phyloP scores from a whole-genome alignment of 2,797 vertebrate species.

The Somateria mollissima region DNA sequence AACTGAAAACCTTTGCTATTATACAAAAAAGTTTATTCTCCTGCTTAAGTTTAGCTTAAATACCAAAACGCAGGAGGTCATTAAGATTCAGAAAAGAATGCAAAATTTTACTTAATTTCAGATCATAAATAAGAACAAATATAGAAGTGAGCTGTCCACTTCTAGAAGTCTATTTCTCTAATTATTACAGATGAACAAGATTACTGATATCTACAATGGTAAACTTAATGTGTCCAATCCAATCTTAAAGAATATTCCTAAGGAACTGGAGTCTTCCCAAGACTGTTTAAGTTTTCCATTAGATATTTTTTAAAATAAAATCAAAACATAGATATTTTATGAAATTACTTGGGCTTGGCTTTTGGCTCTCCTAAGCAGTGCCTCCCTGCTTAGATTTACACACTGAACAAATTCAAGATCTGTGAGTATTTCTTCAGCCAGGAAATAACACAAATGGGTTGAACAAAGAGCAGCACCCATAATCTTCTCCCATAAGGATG shows the following conservation, averaged over 20 bases:
- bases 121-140: neutral
- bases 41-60: neutral
- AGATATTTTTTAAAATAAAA: neutral
- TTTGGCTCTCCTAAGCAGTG: neutral
- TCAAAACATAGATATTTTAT: neutral
- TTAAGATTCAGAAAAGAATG: neutral
- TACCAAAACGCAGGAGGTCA: neutral
- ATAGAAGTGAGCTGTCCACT: neutral
- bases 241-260: neutral
- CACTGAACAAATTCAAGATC: neutral
- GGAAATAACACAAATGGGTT: neutral
- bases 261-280: neutral
- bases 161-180: neutral
- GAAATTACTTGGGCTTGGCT: neutral
- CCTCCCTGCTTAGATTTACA: neutral
- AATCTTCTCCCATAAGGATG: neutral
- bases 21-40: neutral
- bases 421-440: neutral
- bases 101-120: neutral
- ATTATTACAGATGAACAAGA: neutral
- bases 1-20: neutral
- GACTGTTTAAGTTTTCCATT: neutral
- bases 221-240: neutral
- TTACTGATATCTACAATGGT: neutral
- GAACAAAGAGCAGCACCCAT: neutral